phyloP scores from a whole-genome alignment of 2,888 invertebrate genomes.

The Cerceris rybyensis region DNA sequence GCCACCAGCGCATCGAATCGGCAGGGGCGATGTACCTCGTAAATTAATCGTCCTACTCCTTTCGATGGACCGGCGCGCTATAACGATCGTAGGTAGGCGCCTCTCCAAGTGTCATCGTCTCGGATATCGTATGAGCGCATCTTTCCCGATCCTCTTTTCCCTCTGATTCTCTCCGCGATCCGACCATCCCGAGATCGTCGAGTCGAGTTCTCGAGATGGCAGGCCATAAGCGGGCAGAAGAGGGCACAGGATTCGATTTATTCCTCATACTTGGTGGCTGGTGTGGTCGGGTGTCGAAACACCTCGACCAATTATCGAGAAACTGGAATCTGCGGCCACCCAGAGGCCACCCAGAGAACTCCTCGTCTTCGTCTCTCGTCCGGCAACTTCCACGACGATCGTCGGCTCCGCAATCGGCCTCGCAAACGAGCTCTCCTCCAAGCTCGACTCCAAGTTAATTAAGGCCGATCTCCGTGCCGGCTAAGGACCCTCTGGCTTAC shows the following conservation, averaged over 20 bases:
- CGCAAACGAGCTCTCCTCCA: slow-evolving; percentile 71
- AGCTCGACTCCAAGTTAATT: slow-evolving; percentile 70
- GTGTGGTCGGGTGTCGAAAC: slow-evolving; percentile 81
- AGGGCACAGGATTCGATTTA: slow-evolving; percentile 59
- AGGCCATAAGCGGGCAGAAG: slow-evolving; percentile 1
- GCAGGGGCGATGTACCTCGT: neutral
- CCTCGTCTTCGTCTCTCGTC: slow-evolving; percentile 24
- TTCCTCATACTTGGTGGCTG: slow-evolving; percentile 65
- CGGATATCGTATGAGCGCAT: slow-evolving; percentile 71
- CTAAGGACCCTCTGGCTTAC: slow-evolving; percentile 68
- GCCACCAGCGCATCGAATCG: neutral
- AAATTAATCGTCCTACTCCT: slow-evolving; percentile 59
- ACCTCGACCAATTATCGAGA: slow-evolving; percentile 82
- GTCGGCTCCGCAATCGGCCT: slow-evolving; percentile 55
- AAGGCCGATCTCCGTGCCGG: slow-evolving; percentile 62
- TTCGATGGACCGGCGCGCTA: slow-evolving; percentile 56
- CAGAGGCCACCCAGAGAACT: slow-evolving; percentile 65
- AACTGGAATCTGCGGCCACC: slow-evolving; percentile 81
- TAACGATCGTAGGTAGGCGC: slow-evolving; percentile 72
- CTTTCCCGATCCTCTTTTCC: slow-evolving; percentile 29
- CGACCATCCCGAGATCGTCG: neutral
- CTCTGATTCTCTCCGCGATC: slow-evolving; percentile 13
- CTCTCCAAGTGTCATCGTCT: slow-evolving; percentile 73
- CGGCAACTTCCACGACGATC: slow-evolving; percentile 32
- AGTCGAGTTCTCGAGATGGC: neutral